These are phyloP conservation scores for Troilus luridus DNA, from an alignment of 2,888 invertebrate genomes.

Conservation along the genomic window DNA sequence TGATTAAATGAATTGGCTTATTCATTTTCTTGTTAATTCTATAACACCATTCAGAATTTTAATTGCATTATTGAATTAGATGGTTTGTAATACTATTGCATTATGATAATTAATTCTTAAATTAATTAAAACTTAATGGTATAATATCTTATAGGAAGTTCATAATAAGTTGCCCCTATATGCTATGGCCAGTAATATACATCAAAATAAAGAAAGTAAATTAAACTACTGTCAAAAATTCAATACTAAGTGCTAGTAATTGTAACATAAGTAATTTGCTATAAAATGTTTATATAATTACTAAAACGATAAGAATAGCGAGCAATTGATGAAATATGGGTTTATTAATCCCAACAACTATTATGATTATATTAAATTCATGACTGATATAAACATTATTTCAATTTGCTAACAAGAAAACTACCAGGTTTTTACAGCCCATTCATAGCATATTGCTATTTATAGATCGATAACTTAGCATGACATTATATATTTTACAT, in stretches of 20 bases:
- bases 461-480: neutral
- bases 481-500: neutral
- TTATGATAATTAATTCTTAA: neutral
- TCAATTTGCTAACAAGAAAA: neutral
- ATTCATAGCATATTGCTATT: neutral
- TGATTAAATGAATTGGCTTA: neutral
- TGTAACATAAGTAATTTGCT: neutral
- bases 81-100: neutral
- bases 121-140: neutral
- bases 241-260: neutral
- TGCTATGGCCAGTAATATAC: neutral
- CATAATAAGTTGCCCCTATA: neutral
- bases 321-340: neutral
- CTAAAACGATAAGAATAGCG: neutral
- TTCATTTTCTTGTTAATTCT: neutral
- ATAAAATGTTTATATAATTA: neutral
- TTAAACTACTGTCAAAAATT: neutral
- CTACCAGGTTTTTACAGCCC: neutral
- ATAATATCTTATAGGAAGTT: no score
- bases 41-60: neutral
- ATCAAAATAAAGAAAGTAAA: neutral
- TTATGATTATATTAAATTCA: neutral
- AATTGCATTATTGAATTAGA: neutral
- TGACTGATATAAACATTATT: neutral
- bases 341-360: neutral